Evolutionary conservation across 2,888 invertebrate genomes (phyloP).

Genomic region (Acronicta alni): DNA sequence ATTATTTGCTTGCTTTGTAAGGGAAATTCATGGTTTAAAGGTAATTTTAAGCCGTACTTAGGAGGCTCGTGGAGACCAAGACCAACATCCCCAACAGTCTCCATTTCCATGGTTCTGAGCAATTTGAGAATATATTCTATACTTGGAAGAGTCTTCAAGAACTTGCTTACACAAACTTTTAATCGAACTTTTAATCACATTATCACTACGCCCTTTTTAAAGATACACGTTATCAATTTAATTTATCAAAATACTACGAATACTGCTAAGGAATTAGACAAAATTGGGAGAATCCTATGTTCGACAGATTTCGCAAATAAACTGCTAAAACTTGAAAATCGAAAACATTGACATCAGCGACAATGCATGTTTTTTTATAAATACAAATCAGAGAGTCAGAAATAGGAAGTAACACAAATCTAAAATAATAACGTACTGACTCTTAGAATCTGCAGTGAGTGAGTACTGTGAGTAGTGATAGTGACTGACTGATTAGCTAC

Average conservation of each 20-base stretch:
- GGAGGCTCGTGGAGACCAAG: slow-evolving; percentile 82
- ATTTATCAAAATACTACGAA: slow-evolving; percentile 27
- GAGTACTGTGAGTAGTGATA: no score
- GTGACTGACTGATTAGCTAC: no score
- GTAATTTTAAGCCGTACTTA: slow-evolving; percentile 92
- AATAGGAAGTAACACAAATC: slow-evolving; percentile 1
- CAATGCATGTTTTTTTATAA: slow-evolving; percentile 12
- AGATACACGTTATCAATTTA: slow-evolving; percentile 27
- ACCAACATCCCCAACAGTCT: slow-evolving; percentile 56
- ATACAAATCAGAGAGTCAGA: slow-evolving; percentile 18
- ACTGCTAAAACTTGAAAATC: slow-evolving; percentile 30
- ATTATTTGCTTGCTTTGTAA: slow-evolving; percentile 92
- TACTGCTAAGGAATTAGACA: slow-evolving; percentile 9
- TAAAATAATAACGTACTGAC: neutral
- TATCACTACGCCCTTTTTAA: slow-evolving; percentile 24
- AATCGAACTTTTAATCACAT: slow-evolving; percentile 34
- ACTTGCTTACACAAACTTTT: slow-evolving; percentile 8
- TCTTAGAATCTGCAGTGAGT: no score
- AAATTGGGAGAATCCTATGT: neutral
- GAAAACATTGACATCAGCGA: slow-evolving; percentile 29
- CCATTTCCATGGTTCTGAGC: slow-evolving; percentile 58
- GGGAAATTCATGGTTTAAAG: slow-evolving; percentile 93
- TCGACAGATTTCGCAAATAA: slow-evolving; percentile 8
- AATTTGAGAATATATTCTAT: slow-evolving; percentile 21
- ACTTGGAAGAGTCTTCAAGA: slow-evolving; percentile 5